phyloP scores from a whole-genome alignment of 2,113 vertebrate genomes.

The Xerus inauris region DNA sequence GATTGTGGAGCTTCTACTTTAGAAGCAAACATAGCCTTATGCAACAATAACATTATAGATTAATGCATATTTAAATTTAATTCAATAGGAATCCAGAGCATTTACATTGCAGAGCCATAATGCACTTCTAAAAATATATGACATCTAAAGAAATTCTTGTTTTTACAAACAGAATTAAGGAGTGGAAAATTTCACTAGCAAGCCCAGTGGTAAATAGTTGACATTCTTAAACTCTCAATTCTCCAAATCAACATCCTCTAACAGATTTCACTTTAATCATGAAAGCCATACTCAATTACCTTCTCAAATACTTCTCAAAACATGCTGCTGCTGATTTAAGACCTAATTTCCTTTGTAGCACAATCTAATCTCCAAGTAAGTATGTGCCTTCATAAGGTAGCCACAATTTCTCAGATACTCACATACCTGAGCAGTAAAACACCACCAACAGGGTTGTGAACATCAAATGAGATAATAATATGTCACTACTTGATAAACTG shows the following conservation, averaged over 20 bases:
- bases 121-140: background rate
- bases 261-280: conserved; percentile 48
- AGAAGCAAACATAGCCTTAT: conserved; percentile 25
- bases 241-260: conserved; percentile 47
- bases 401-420: background rate
- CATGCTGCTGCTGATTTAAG: background rate
- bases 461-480: background rate
- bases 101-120: background rate
- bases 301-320: conserved; percentile 57
- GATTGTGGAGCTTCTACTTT: background rate
- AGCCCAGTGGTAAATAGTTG: background rate
- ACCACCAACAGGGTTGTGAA: background rate
- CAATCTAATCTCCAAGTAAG: background rate
- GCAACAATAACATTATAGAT: background rate
- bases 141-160: conserved; percentile 26
- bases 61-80: background rate
- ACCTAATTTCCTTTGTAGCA: conserved; percentile 34
- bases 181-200: conserved; percentile 40
- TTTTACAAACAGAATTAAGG: conserved; percentile 39
- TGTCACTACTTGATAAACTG: background rate
- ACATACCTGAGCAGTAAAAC: background rate
- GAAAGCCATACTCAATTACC: conserved; percentile 47
- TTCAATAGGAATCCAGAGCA: background rate
- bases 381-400: background rate
- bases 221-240: conserved; percentile 30